These are phyloP conservation scores for Hemichromis elongatus DNA, from an alignment of 2,113 vertebrate genomes.

Conservation along the genomic window DNA sequence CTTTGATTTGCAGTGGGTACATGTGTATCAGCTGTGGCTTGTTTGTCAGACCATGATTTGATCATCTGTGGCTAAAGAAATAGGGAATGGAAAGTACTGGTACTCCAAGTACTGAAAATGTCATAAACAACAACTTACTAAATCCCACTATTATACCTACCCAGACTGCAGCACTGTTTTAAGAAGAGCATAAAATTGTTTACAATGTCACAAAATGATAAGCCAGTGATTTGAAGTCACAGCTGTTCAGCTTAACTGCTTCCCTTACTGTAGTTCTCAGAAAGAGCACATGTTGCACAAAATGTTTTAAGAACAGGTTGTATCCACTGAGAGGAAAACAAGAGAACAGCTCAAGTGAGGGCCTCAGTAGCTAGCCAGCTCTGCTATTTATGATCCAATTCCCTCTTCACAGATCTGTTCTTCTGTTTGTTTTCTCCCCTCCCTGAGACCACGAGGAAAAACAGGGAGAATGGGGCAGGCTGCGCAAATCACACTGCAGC, in stretches of 20 bases:
- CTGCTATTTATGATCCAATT: conserved; percentile 55
- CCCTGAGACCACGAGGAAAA: neutral
- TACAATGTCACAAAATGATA: neutral
- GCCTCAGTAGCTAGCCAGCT: conserved; percentile 49
- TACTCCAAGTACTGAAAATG: neutral
- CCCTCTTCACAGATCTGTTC: neutral
- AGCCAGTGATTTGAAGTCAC: neutral
- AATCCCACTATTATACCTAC: neutral
- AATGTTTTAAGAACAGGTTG: conserved; percentile 47
- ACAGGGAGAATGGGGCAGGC: neutral
- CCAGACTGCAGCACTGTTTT: neutral
- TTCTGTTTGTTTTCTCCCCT: conserved; percentile 32
- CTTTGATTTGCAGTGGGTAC: neutral
- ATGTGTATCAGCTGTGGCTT: neutral
- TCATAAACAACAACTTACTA: neutral
- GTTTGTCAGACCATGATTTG: neutral
- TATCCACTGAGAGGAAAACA: conserved; percentile 23
- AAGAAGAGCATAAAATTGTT: neutral
- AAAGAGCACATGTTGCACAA: neutral
- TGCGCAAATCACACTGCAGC: neutral
- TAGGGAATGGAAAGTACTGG: neutral
- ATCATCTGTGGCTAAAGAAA: neutral
- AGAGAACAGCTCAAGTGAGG: conserved; percentile 8
- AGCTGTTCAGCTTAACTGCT: neutral
- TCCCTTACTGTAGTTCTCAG: neutral